These are phyloP conservation scores for Scyliorhinus canicula DNA, from an alignment of 2,797 vertebrate species.

Conservation along the genomic window DNA sequence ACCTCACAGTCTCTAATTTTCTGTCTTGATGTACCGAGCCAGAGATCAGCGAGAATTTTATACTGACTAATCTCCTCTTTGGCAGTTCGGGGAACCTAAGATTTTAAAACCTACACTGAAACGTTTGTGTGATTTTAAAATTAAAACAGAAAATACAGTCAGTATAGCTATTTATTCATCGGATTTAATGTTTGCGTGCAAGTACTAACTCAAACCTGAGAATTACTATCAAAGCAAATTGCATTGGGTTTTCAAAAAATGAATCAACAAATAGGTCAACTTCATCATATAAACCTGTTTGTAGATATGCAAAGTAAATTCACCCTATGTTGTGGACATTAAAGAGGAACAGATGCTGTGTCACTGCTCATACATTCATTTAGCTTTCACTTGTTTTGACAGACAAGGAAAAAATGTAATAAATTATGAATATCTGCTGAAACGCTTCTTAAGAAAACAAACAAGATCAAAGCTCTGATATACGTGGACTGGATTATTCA, in stretches of 20 bases:
- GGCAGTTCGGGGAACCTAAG: neutral
- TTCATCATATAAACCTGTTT: slow-evolving; percentile 12
- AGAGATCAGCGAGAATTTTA: neutral
- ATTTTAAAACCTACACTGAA: neutral
- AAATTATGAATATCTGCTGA: slow-evolving; percentile 33
- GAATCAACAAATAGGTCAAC: neutral
- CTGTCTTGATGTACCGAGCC: neutral
- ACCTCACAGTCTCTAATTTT: neutral
- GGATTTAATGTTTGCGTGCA: neutral
- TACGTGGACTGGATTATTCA: slow-evolving; percentile 23
- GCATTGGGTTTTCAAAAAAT: neutral
- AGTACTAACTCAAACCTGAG: neutral
- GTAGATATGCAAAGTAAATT: slow-evolving; percentile 15
- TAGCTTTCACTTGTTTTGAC: slow-evolving; percentile 28
- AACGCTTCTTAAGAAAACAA: slow-evolving; percentile 23
- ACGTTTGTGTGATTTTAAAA: neutral
- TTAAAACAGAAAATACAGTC: neutral
- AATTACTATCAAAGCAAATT: neutral
- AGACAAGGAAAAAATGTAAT: slow-evolving; percentile 23
- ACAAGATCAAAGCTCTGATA: slow-evolving; percentile 27
- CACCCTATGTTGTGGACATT: slow-evolving; percentile 8
- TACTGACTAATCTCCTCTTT: neutral
- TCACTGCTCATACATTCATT: neutral
- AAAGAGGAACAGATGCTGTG: slow-evolving; percentile 26
- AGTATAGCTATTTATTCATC: neutral